A percentile compares a stretch with the other conserved stretches of the same genome.
These are phyloP conservation scores for Globia sparganii DNA, from an alignment of 2,888 invertebrate genomes.

Conservation along the genomic window DNA sequence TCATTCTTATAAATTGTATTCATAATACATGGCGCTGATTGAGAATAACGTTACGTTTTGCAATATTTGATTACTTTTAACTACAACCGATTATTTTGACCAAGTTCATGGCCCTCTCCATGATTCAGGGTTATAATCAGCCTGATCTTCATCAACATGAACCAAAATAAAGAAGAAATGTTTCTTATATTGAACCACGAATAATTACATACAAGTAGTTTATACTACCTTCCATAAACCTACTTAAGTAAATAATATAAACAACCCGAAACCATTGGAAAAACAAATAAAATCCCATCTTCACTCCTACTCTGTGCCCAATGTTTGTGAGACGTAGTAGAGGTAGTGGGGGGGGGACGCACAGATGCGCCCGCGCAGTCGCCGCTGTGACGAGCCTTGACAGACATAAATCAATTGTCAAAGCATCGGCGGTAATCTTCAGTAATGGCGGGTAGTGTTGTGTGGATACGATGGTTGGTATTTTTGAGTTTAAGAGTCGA, in stretches of 20 bases:
- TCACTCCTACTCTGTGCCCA: slow-evolving; percentile 74
- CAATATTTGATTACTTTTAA: background rate
- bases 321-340: slow-evolving; percentile 72
- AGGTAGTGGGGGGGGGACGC: slow-evolving; percentile 60
- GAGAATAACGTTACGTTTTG: background rate
- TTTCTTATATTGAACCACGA: background rate
- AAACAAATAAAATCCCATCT: slow-evolving; percentile 39
- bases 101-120: no score
- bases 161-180: background rate
- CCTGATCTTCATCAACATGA: background rate
- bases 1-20: no score
- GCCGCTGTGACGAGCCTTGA: slow-evolving; percentile 88
- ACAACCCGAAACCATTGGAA: slow-evolving; percentile 17
- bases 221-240: slow-evolving; percentile 2
- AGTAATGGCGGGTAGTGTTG: slow-evolving; percentile 79
- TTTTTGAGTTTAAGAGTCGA: background rate
- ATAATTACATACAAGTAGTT: background rate
- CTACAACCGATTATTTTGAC: background rate
- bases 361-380: slow-evolving; percentile 87
- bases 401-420: slow-evolving; percentile 91
- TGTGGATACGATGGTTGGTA: slow-evolving; percentile 75
- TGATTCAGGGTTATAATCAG: background rate
- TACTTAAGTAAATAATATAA: slow-evolving; percentile 26
- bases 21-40: background rate
- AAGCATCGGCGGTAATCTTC: slow-evolving; percentile 85